Conservation (phyloP, 2,888 invertebrate genomes). For the Pristionchus arcanus region DNA sequence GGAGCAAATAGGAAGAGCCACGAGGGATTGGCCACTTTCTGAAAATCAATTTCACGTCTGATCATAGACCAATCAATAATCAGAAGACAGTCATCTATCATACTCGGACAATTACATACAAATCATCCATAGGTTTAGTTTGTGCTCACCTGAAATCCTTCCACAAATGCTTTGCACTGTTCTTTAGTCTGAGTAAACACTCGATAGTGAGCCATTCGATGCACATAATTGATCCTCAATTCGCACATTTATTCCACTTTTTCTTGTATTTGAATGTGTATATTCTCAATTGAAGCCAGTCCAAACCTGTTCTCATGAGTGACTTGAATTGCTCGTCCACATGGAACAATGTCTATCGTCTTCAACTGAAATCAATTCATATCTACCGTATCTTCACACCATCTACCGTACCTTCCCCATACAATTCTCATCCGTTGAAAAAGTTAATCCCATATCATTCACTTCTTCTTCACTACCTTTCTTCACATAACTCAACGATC, state of each 20-base stretch:
- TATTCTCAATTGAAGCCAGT: background rate
- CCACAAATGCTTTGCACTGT: slow-evolving; percentile 95
- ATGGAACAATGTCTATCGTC: slow-evolving; percentile 95
- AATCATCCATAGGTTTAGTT: slow-evolving; percentile 92
- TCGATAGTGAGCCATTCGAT: slow-evolving; percentile 97
- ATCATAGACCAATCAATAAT: too few species aligned
- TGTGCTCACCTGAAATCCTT: slow-evolving; percentile 92
- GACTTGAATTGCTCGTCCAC: slow-evolving; percentile 93
- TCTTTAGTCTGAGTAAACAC: slow-evolving; percentile 98
- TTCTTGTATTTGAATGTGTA: background rate
- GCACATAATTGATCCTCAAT: slow-evolving; percentile 95
- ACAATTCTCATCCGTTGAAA: slow-evolving; percentile 75
- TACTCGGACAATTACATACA: background rate
- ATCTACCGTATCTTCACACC: background rate
- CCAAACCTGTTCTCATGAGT: slow-evolving; percentile 94
- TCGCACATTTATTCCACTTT: background rate
- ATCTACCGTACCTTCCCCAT: slow-evolving; percentile 67
- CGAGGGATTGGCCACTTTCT: slow-evolving; percentile 86
- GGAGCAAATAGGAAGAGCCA: slow-evolving; percentile 96
- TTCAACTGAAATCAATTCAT: slow-evolving; percentile 84
- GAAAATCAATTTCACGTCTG: background rate
- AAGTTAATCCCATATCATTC: slow-evolving; percentile 91
- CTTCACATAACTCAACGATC: slow-evolving; percentile 79
- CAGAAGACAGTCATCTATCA: background rate
- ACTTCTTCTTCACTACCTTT: slow-evolving; percentile 88